Conservation (phyloP, 2,113 vertebrate species). For the Heterocephalus glaber region DNA sequence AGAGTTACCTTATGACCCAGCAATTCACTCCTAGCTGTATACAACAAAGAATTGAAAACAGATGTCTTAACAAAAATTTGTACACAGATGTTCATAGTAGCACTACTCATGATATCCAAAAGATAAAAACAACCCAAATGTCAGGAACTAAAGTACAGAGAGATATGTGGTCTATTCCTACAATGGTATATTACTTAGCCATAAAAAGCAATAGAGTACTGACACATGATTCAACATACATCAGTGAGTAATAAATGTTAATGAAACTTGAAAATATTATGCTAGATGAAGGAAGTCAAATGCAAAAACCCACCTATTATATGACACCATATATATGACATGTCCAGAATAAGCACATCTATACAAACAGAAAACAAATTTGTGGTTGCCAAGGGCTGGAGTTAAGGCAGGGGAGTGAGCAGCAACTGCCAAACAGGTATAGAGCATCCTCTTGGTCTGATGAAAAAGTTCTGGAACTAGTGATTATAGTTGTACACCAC, state of each 20-base stretch:
- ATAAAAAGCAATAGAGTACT: background rate
- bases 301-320: background rate
- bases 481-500: background rate
- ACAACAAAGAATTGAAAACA: slow-evolving; percentile 2
- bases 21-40: background rate
- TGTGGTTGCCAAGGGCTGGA: background rate
- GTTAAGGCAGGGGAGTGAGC: background rate
- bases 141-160: background rate
- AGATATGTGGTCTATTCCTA: background rate
- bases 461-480: background rate
- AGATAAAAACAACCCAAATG: background rate
- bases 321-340: background rate
- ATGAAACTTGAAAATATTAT: background rate
- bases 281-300: background rate
- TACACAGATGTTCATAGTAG: background rate
- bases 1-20: background rate
- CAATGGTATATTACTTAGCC: background rate
- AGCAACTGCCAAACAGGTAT: too few relatives aligned
- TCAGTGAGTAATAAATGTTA: background rate
- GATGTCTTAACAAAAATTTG: background rate
- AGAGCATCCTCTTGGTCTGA: background rate
- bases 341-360: background rate
- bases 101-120: background rate
- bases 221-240: too few relatives aligned
- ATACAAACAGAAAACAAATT: background rate